Evolutionary conservation across 2,113 vertebrate genomes (phyloP).

Genomic region (Promerops cafer): DNA sequence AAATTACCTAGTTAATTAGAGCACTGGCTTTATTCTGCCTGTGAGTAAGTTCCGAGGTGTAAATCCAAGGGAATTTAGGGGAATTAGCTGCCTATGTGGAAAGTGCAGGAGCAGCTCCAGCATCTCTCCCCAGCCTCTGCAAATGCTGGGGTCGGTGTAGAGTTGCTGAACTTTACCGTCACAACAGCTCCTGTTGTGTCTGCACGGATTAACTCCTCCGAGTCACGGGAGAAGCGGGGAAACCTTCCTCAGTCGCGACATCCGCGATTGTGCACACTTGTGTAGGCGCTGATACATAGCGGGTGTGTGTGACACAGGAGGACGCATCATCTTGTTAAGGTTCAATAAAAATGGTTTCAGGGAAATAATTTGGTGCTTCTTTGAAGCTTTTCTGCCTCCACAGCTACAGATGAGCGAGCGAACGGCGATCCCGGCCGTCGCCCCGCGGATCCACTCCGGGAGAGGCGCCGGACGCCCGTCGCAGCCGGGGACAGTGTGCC

Average conservation of each 20-base stretch:
- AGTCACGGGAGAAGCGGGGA: neutral
- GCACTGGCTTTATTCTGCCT: constrained; percentile 33
- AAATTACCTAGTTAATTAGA: constrained; percentile 69
- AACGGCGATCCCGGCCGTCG: neutral
- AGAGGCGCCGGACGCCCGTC: neutral
- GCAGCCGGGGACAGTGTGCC: neutral
- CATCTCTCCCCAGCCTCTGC: constrained; percentile 23
- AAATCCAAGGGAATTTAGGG: constrained; percentile 75
- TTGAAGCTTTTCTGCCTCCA: neutral
- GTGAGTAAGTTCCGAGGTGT: constrained; percentile 66
- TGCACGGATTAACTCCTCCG: constrained; percentile 60
- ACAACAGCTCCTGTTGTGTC: constrained; percentile 71
- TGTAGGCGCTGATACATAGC: accelerated
- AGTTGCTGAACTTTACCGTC: constrained; percentile 62
- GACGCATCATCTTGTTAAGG: no score
- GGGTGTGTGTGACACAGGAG: no score
- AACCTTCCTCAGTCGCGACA: neutral
- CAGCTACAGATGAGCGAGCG: neutral
- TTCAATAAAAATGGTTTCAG: neutral
- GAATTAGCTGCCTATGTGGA: constrained; percentile 58
- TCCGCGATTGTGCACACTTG: accelerated
- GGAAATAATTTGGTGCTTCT: neutral
- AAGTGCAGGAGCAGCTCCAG: constrained; percentile 46
- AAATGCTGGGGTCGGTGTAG: constrained; percentile 47
- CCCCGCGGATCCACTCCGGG: neutral